Conservation (phyloP, 2,797 vertebrate genomes). For the Pipistrellus pipistrellus region DNA sequence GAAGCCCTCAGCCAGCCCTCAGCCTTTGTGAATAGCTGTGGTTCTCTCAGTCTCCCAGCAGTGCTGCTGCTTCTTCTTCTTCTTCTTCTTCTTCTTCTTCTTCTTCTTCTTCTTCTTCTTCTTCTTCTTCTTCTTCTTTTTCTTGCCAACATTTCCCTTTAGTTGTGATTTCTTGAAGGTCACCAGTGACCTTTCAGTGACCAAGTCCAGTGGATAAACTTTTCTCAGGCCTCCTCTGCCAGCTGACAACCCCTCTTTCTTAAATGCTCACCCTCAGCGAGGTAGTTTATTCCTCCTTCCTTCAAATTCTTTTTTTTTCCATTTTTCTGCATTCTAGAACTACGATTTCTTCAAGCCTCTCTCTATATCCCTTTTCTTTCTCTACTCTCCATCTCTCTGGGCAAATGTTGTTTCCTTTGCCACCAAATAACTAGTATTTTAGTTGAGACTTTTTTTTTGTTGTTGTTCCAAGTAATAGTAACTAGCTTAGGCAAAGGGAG, state of each 20-base stretch:
- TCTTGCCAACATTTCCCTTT: neutral
- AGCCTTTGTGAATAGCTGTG: neutral
- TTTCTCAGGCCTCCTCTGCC: neutral
- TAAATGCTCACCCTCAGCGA: neutral
- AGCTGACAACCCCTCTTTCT: neutral
- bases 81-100: no score
- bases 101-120: no score
- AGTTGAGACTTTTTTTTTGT: neutral
- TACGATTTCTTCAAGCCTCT: conserved; percentile 18
- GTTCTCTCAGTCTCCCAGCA: neutral
- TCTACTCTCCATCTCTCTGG: neutral
- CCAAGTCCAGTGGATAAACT: neutral
- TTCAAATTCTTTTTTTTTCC: neutral
- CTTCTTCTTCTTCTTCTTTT: no score
- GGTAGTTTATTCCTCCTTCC: neutral
- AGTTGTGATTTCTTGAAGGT: conserved; percentile 37
- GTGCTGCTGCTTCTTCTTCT: no score
- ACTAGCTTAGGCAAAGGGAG: conserved; percentile 25
- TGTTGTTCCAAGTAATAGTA: neutral
- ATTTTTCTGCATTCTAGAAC: neutral
- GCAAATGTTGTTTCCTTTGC: conserved; percentile 13
- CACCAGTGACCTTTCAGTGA: neutral
- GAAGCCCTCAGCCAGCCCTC: neutral
- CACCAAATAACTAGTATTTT: neutral
- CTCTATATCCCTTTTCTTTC: neutral